Evolutionary conservation across 2,888 invertebrate genomes (phyloP).

Genomic region (Cephalotes varians): DNA sequence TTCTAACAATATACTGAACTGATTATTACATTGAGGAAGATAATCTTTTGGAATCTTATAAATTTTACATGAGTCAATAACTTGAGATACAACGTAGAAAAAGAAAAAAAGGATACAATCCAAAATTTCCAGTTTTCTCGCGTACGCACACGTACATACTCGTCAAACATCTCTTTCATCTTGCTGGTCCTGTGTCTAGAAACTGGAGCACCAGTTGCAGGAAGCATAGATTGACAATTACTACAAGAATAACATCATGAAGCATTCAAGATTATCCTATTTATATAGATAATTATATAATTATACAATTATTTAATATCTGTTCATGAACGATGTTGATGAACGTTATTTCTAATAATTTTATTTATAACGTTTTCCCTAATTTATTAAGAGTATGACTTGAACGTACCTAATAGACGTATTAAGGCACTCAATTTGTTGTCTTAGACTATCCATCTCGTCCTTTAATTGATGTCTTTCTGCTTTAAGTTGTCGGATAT

Average conservation of each 20-base stretch:
- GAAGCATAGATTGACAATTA: constrained; percentile 97
- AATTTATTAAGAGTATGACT: background rate
- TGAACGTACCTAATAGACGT: constrained; percentile 93
- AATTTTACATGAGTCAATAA: background rate
- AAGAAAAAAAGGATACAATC: constrained; percentile 93
- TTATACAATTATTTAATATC: constrained; percentile 16
- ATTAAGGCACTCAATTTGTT: constrained; percentile 96
- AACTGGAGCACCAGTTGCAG: constrained; percentile 98
- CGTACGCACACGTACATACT: constrained; percentile 95
- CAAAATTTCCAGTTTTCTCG: constrained; percentile 99
- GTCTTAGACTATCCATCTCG: constrained; percentile 94
- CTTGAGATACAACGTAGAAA: background rate
- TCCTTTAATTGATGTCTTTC: constrained; percentile 95
- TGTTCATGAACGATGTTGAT: background rate
- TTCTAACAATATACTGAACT: constrained; percentile 97
- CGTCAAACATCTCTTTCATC: constrained; percentile 97
- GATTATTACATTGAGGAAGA: constrained; percentile 74
- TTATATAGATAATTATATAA: background rate
- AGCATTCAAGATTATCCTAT: background rate
- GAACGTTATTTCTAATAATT: background rate
- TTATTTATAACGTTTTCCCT: background rate
- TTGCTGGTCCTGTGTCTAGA: constrained; percentile 95
- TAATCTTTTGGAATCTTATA: background rate
- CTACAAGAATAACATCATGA: constrained; percentile 86
- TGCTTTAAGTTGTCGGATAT: constrained; percentile 94